Evolutionary conservation across 2,888 invertebrate species (phyloP), one percentile per base, ranked within the genome.

Genomic region (Microctonus brassicae): DNA sequence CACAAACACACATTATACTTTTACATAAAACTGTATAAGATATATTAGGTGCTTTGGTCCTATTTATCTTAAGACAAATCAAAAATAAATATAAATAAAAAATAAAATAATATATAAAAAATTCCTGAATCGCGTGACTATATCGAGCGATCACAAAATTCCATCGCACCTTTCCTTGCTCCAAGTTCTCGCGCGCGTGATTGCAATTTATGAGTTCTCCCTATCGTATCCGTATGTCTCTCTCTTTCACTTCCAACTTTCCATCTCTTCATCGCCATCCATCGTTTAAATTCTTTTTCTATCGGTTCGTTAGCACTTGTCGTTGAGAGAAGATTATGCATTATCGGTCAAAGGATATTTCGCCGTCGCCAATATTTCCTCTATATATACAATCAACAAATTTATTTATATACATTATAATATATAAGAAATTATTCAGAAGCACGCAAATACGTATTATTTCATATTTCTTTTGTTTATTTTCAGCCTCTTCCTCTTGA

Each of bases 171-270:
- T n/a, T n/a, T 34, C 17, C 55, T 9, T 24, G 20, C 5, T 6
- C 22, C 24, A n/a, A 55, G 55, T 24, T 55, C 26, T 58, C 58
- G 33, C 58, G 33, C 58, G 33, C 78, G 77, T 81, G 80, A 83
- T 84, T 83, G 78, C 81, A 78, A 84, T 83, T 84, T 84, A 83
- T 83, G 82, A 80, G 79, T 68, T 68, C 13, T 17, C 36, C 47
- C 55, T 24, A 33, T n/a, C n/a, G n/a, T n/a, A n/a, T 69, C 58
- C 67, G 69, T 17, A 1, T 47, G 1, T n/a, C 47, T 17, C n/a
- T 47, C 47, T 4, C 47, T 3, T 17, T 47, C 17, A n/a, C 17
- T 73, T 58, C 67, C 7, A 47, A 67, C 67, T 63, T 70, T 72
- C 64, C 47, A 71, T 42, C 70, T 58, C 72, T 70, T 69, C 70